Base-by-base conservation (phyloP, 2,888 invertebrate genomes). In the Abscondita cerata region DNA sequence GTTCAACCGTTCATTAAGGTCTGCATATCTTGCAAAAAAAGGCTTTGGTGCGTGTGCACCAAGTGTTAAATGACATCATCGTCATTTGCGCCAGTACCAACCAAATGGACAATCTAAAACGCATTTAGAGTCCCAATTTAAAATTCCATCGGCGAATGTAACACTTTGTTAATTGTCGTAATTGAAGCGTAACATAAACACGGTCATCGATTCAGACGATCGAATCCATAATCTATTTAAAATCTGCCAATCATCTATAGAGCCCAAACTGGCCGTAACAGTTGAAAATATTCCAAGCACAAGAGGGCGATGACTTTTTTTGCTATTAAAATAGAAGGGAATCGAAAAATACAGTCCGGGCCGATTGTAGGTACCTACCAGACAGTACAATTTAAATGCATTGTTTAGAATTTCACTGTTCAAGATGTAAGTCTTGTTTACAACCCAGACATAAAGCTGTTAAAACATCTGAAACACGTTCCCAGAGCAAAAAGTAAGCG, bases 1-100 rank as follows among this genome's bases (percentile, higher is more conserved):
- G 63, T 63, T 63, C 59, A 55, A 38, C 40, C 48, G 51, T 53
- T 63, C 51, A 58, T 54, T 62, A 58, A 50, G 50, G 53, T 54
- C 33, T 53, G 58, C 58, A 54, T 62, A 53, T 53, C 40, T 47
- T 18, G 18, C 18, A 50, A 58, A 62, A 58, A 25, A 25, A 25
- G 25, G 25, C 25, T 25, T 25, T 25, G 25, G 25, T 25, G 25
- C 25, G 25, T 25, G 25, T 25, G 25, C 25, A 25, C 25, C 25
- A 25, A 25, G 25, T 25, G 25, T 25, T 6, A 6, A 50, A 11
- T 50, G 31, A 50, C 31, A 25, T 25, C 50, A 50, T 50, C 50
- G n/a, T 20, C 50, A 2, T 19, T n/a, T 41, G 12, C 41, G 9
- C 12, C 16, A 13, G 9, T 13, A 41, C 9, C 31, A 15, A 31